Conservation (phyloP, 1,140 invertebrate species). For the Pogonus chalceus region DNA sequence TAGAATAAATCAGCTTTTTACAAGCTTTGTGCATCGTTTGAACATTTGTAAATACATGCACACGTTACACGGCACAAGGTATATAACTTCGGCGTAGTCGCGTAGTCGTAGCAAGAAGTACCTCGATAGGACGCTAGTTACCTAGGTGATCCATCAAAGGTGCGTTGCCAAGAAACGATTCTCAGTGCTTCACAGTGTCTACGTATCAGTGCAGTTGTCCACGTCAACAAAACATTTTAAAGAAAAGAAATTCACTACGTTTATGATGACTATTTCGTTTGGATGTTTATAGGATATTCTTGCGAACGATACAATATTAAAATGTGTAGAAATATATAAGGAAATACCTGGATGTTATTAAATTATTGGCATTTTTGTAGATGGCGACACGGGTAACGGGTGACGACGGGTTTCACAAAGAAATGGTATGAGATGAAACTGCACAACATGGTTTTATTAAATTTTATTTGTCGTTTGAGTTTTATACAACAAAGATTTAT, state of each 20-base stretch:
- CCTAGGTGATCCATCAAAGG: constrained; percentile 30
- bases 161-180: constrained; percentile 28
- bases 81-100: no score
- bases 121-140: no score
- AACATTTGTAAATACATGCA: no score
- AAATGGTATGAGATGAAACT: background rate
- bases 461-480: no score
- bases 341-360: constrained; percentile 24
- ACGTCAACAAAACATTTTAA: no score
- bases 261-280: no score
- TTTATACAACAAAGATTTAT: no score
- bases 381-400: constrained; percentile 1
- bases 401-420: constrained; percentile 8
- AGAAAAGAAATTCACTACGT: no score
- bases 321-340: constrained; percentile 26
- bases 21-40: no score
- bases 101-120: no score
- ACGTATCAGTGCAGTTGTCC: constrained; percentile 28
- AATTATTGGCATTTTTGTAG: constrained; percentile 26
- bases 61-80: no score
- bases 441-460: background rate
- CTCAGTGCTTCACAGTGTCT: constrained; percentile 23
- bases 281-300: background rate
- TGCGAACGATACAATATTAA: constrained; percentile 26
- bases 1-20: no score